Evolutionary conservation across 2,113 vertebrate genomes (phyloP).

Genomic region (Lophochroa leadbeateri): DNA sequence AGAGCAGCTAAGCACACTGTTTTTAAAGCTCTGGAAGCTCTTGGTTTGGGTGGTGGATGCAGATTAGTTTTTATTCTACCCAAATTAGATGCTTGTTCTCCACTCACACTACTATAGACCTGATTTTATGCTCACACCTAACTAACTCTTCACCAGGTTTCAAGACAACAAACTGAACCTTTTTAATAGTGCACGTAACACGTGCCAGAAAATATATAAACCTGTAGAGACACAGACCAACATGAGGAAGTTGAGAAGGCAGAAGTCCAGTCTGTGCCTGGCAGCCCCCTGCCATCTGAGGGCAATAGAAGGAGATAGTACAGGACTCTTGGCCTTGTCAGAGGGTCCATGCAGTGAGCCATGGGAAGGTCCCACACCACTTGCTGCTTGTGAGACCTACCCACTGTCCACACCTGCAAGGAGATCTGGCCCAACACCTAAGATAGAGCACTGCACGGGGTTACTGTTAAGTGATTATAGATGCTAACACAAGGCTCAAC

Average conservation of each 20-base stretch:
- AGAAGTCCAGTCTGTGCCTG: background rate
- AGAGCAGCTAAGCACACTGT: background rate
- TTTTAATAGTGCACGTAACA: background rate
- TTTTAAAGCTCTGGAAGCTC: background rate
- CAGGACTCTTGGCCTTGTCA: background rate
- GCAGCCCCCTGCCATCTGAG: background rate
- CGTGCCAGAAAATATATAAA: background rate
- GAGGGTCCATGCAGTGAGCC: background rate
- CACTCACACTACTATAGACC: background rate
- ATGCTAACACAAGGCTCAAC: background rate
- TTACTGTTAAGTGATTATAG: background rate
- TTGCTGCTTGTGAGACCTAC: background rate
- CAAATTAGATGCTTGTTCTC: background rate
- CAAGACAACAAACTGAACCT: background rate
- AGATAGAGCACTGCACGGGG: background rate
- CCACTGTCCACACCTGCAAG: background rate
- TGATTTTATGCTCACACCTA: background rate
- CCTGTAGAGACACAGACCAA: background rate
- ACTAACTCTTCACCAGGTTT: background rate
- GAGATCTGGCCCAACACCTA: background rate
- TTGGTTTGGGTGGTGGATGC: background rate
- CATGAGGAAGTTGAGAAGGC: background rate
- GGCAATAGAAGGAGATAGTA: background rate
- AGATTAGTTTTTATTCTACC: background rate
- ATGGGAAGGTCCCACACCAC: background rate